These are phyloP conservation scores for Mellivora capensis DNA, from an alignment of 2,113 vertebrate species.

Conservation along the genomic window DNA sequence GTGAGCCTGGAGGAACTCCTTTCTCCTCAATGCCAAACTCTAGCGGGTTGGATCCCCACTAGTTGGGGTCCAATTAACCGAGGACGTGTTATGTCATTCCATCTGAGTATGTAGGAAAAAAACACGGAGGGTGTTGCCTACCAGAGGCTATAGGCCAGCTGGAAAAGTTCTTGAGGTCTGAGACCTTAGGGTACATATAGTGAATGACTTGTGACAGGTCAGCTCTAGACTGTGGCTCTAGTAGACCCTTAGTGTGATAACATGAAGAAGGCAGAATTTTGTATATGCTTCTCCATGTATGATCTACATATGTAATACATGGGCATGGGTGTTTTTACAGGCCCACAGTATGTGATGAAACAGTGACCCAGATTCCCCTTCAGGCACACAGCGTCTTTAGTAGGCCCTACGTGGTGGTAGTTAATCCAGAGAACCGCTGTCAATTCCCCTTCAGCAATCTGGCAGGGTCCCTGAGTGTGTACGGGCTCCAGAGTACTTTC, in stretches of 20 bases:
- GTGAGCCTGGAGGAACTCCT: not conserved
- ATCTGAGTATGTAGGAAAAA: not conserved
- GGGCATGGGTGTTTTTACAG: not conserved
- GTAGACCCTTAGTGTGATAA: not conserved
- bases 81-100: not conserved
- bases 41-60: not conserved
- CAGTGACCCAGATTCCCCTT: slow-evolving; percentile 45
- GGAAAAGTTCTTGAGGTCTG: not conserved
- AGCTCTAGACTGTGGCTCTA: not conserved
- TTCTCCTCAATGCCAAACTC: not conserved
- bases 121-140: not conserved
- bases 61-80: not conserved
- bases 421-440: slow-evolving; percentile 39
- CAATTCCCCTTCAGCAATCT: not conserved
- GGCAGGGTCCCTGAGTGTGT: not conserved
- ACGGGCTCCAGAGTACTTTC: not conserved
- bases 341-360: not conserved
- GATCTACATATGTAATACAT: not conserved
- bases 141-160: not conserved
- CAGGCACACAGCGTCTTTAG: not conserved
- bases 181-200: not conserved
- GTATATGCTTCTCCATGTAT: not conserved
- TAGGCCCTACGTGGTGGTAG: not conserved
- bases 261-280: not conserved
- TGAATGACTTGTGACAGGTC: not conserved